These are phyloP conservation scores for Pandemis corylana DNA, from an alignment of 2,888 invertebrate species.

Conservation along the genomic window DNA sequence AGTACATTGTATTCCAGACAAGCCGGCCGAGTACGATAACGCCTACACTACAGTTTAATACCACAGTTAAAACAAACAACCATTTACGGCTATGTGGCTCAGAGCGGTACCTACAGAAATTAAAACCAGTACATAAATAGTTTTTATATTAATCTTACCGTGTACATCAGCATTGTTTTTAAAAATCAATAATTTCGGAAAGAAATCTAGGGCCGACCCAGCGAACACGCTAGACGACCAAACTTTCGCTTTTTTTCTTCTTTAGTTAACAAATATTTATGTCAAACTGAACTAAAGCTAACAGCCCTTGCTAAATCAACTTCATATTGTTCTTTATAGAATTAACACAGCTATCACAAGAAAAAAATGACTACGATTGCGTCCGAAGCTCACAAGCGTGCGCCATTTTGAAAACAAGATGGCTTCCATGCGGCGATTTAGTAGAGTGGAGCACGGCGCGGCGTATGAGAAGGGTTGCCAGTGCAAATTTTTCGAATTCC, in stretches of 20 bases:
- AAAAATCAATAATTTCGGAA: constrained; percentile 50
- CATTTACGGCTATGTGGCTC: not conserved
- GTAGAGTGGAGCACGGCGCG: too few relatives aligned
- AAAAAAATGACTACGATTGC: constrained; percentile 22
- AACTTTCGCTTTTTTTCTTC: constrained; percentile 7
- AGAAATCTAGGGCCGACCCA: constrained; percentile 52
- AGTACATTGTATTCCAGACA: not conserved
- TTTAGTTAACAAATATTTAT: constrained; percentile 1
- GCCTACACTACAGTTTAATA: not conserved
- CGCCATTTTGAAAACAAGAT: constrained; percentile 41
- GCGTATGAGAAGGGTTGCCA: too few relatives aligned
- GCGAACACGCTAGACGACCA: constrained; percentile 56
- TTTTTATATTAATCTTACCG: constrained; percentile 63
- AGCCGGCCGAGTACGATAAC: constrained; percentile 1
- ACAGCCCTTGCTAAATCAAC: constrained; percentile 10
- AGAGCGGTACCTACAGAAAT: not conserved
- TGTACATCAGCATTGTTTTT: constrained; percentile 78
- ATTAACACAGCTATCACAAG: not conserved
- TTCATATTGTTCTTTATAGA: constrained; percentile 8
- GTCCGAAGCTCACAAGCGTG: constrained; percentile 14
- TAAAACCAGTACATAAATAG: constrained; percentile 6
- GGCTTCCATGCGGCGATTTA: constrained; percentile 2
- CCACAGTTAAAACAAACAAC: constrained; percentile 22
- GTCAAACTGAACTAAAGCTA: not conserved
- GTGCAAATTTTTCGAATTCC: too few relatives aligned